Base-by-base conservation (phyloP, 35 echinoderm and acorn worm genomes). In the Ophiothrix spiculata region DNA sequence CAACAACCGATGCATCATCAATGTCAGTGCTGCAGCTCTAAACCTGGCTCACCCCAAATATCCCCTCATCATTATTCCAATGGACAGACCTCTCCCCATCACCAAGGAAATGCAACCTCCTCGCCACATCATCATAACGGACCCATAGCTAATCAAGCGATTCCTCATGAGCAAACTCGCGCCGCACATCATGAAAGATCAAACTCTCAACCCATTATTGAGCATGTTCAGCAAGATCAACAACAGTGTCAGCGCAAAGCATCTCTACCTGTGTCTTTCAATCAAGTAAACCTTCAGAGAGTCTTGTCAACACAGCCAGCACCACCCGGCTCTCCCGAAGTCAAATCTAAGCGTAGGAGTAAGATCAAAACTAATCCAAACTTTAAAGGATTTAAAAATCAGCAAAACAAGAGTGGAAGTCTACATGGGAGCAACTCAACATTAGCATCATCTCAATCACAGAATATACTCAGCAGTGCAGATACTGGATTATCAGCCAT, bases 341-440 rank as follows among this genome's bases (percentile, higher is more conserved):
- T 82, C 39, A 94, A 88, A 75, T 40, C 84, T 19, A 34, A 54
- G 39, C 86, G 87, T 25, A 85, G 96, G 34, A 94, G 86, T 77
- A 90, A 92, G 29, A 99, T 99, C 54, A 77, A 87, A 10, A 99
- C 96, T 83, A 99, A 99, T 84, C 96, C 96, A 76, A 99, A 99
- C 81, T 99, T 81, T 80, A 80, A 93, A 28, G 69, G 82, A 17
- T 87, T 88, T 23, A 97, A 88, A 40, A 40, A 85, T 31, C 80
- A 74, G 37, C 90, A 97, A 33, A 92, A 92, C 42, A 93, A 93
- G 56, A 88, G 80, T 31, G 85, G 92, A 35, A 69, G 60, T 28
- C 36, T 97, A 21, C 91, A 90, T 39, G 81, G 77, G 31, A 93
- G 87, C 32, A 87, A 88, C 36, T 80, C 83, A 38, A 64, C 84